Conservation (phyloP, 1,140 invertebrate species). For the Uloborus diversus region DNA sequence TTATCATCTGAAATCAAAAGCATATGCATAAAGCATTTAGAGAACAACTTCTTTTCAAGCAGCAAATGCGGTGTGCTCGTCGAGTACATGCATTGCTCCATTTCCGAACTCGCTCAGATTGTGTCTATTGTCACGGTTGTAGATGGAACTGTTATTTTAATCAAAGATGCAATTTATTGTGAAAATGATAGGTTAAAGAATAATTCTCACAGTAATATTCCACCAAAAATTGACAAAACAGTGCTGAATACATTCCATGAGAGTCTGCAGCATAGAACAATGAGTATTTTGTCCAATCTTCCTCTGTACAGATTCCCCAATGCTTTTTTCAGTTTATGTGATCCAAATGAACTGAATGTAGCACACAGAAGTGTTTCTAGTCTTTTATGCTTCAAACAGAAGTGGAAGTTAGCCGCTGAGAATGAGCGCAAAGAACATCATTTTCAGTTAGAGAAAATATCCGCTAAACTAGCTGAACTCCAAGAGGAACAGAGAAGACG, state of each 20-base stretch:
- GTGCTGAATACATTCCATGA: slow-evolving; percentile 31
- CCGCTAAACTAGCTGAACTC: neutral
- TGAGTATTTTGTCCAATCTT: slow-evolving; percentile 28
- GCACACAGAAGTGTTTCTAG: slow-evolving; percentile 50
- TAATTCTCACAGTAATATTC: neutral
- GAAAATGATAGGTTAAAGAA: slow-evolving; percentile 8
- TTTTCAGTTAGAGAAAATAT: slow-evolving; percentile 8
- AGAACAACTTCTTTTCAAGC: slow-evolving; percentile 11
- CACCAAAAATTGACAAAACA: neutral
- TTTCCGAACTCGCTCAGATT: slow-evolving; percentile 38
- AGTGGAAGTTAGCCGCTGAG: slow-evolving; percentile 30
- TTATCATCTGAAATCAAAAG: slow-evolving; percentile 47
- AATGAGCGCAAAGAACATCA: neutral
- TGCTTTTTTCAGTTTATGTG: slow-evolving; percentile 19
- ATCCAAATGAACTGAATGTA: slow-evolving; percentile 37
- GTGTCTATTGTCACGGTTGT: slow-evolving; percentile 30
- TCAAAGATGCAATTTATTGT: slow-evolving; percentile 41
- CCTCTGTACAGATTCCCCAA: slow-evolving; percentile 22
- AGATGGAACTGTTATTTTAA: slow-evolving; percentile 27
- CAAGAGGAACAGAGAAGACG: slow-evolving; percentile 20
- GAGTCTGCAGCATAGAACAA: slow-evolving; percentile 8
- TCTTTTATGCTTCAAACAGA: slow-evolving; percentile 42
- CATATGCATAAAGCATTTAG: slow-evolving; percentile 37
- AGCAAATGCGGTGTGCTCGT: slow-evolving; percentile 48
- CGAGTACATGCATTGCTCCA: slow-evolving; percentile 45